phyloP scores from a whole-genome alignment of 2,888 invertebrate genomes.

The Mimumesa dahlbomi region DNA sequence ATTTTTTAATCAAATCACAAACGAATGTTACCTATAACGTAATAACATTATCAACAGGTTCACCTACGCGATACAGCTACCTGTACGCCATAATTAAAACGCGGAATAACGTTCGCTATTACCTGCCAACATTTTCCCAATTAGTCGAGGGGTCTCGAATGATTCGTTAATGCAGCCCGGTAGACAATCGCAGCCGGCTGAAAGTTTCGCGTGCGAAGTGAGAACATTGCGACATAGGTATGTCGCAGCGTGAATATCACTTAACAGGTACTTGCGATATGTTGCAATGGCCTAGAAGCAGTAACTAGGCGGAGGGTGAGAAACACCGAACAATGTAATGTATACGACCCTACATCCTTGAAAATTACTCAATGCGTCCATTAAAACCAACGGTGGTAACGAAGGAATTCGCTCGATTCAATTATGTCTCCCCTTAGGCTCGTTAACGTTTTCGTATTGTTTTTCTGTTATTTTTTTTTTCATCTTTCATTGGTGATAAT shows the following conservation, averaged over 20 bases:
- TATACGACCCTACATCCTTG: constrained; percentile 46
- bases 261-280: constrained; percentile 57
- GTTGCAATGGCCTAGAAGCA: constrained; percentile 48
- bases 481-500: too few species aligned
- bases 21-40: too few species aligned
- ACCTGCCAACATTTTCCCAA: too few species aligned
- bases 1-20: too few species aligned
- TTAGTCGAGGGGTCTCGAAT: too few species aligned
- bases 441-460: too few species aligned
- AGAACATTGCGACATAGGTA: constrained; percentile 39
- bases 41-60: too few species aligned
- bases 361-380: constrained; percentile 39
- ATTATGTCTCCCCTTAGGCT: neutral
- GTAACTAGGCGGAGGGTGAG: constrained; percentile 35
- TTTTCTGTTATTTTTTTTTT: too few species aligned
- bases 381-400: constrained; percentile 27
- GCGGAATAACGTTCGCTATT: too few species aligned
- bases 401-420: constrained; percentile 14
- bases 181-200: constrained; percentile 16
- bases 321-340: constrained; percentile 49
- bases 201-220: constrained; percentile 34
- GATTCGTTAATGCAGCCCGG: neutral
- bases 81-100: too few species aligned
- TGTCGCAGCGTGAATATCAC: constrained; percentile 42
- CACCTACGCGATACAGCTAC: too few species aligned